phyloP scores from a whole-genome alignment of 2,888 invertebrate genomes.

The Schizaphis graminum region DNA sequence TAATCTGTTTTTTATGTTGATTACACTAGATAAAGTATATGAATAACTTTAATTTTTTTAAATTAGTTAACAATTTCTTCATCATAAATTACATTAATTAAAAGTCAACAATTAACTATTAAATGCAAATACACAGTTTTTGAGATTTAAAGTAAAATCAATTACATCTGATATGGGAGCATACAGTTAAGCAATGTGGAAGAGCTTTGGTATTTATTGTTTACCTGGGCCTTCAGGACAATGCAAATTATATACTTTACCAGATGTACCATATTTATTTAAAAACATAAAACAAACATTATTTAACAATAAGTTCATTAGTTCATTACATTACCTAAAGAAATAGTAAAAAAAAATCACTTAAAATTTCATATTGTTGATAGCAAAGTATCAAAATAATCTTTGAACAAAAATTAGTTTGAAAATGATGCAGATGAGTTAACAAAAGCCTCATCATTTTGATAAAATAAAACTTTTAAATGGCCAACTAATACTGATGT shows the following conservation, averaged over 20 bases:
- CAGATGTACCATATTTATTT: constrained; percentile 38
- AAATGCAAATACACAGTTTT: no score
- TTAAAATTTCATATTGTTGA: background rate
- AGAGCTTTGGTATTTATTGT: background rate
- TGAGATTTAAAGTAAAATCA: constrained; percentile 1
- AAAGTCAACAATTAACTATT: no score
- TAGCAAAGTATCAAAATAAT: background rate
- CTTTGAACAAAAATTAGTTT: background rate
- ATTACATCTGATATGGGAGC: constrained; percentile 32
- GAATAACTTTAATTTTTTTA: no score
- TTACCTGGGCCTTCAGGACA: background rate
- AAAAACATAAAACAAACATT: constrained; percentile 18
- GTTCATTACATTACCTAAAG: background rate
- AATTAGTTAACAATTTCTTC: no score
- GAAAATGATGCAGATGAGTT: background rate
- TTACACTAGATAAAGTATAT: no score
- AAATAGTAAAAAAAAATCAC: background rate
- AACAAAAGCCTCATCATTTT: constrained; percentile 12
- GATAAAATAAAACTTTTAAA: constrained; percentile 25
- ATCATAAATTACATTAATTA: no score
- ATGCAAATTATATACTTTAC: background rate
- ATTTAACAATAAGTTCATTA: constrained; percentile 19
- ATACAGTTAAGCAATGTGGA: constrained; percentile 17
- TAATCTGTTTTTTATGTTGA: no score
- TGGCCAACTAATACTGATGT: background rate